Conservation (phyloP, 2,797 vertebrate species). For the Platyrinchus mystaceus region DNA sequence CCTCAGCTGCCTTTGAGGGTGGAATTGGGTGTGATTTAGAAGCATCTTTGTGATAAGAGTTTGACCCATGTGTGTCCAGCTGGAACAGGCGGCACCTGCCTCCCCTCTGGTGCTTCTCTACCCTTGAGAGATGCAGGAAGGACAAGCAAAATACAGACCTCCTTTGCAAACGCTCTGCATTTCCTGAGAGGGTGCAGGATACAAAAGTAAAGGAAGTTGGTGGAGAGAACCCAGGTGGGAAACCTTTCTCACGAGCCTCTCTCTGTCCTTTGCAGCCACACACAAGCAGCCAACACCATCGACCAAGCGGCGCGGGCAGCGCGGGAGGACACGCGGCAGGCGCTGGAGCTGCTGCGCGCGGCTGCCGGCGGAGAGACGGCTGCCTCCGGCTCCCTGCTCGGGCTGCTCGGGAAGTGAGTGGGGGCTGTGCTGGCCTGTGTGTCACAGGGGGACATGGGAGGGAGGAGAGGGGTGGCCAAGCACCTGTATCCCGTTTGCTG, state of each 20-base stretch:
- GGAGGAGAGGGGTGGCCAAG: background rate
- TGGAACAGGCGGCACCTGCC: background rate
- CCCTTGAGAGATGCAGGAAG: background rate
- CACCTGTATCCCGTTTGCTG: accelerated
- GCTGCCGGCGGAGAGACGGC: conserved; percentile 15
- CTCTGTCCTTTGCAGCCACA: conserved; percentile 77
- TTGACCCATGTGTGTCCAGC: background rate
- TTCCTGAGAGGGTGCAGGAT: accelerated
- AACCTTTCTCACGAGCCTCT: background rate
- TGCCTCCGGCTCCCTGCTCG: background rate
- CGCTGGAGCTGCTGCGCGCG: conserved; percentile 66
- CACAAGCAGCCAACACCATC: conserved; percentile 68
- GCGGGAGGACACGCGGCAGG: conserved; percentile 66
- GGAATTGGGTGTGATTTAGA: background rate
- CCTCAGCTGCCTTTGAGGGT: background rate
- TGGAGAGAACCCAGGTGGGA: accelerated
- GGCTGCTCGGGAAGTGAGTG: conserved; percentile 74
- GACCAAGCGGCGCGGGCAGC: conserved; percentile 68
- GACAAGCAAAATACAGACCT: accelerated
- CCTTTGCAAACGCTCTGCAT: accelerated
- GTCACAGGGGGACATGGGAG: accelerated
- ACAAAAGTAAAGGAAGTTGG: accelerated
- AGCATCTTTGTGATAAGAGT: background rate
- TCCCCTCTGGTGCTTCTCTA: background rate
- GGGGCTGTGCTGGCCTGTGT: accelerated